These are phyloP conservation scores for Chlorops oryzae DNA, from an alignment of 1,140 invertebrate genomes.

Conservation along the genomic window DNA sequence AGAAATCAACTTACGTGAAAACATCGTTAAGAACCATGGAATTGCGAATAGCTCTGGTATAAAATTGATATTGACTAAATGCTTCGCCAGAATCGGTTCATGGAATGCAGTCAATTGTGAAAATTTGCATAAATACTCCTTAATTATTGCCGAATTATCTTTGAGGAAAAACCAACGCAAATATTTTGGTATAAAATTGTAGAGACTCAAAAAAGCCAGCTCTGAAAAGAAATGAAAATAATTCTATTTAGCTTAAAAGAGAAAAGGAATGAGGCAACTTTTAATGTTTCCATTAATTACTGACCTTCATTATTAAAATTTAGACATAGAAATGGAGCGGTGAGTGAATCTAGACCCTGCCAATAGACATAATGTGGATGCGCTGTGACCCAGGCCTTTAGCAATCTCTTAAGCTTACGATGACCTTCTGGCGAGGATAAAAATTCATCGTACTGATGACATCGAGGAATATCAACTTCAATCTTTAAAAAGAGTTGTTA, in stretches of 20 bases:
- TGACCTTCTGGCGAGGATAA: constrained; percentile 89
- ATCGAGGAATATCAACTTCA: constrained; percentile 97
- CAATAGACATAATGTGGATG: constrained; percentile 98
- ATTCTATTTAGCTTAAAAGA: constrained; percentile 11
- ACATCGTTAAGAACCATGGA: constrained; percentile 99
- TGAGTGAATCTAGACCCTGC: constrained; percentile 97
- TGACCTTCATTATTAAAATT: constrained; percentile 97
- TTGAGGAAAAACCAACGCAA: constrained; percentile 97
- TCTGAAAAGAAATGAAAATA: constrained; percentile 54
- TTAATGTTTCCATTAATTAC: background rate
- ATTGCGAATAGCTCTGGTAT: constrained; percentile 98
- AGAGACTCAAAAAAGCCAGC: constrained; percentile 87
- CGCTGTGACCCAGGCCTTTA: constrained; percentile 95
- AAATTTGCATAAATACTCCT: constrained; percentile 97
- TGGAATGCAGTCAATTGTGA: constrained; percentile 93
- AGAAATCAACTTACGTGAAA: constrained; percentile 77
- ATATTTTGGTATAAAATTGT: constrained; percentile 93
- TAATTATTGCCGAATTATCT: constrained; percentile 94
- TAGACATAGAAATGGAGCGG: constrained; percentile 92
- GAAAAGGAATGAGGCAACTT: background rate
- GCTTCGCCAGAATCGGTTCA: constrained; percentile 86
- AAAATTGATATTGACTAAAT: constrained; percentile 89
- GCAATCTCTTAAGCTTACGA: constrained; percentile 81
- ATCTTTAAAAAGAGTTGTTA: constrained; percentile 54
- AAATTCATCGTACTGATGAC: constrained; percentile 97